Evolutionary conservation across 2,113 vertebrate genomes (phyloP).

Genomic region (Cygnus buccinator): DNA sequence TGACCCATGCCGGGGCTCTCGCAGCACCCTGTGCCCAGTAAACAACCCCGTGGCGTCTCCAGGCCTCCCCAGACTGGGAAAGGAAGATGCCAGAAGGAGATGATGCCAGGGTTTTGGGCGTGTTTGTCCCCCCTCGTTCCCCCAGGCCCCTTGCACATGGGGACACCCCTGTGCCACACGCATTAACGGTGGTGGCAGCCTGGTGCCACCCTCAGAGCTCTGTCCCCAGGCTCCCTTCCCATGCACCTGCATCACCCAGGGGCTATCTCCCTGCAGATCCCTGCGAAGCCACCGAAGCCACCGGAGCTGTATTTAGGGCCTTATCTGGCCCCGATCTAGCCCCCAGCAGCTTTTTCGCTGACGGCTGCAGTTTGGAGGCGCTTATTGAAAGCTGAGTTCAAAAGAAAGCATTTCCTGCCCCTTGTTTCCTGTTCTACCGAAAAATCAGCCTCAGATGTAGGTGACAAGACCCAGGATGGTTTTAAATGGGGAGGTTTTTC

Average conservation of each 20-base stretch:
- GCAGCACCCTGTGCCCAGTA: background rate
- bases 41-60: background rate
- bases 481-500: background rate
- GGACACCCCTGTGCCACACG: background rate
- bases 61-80: background rate
- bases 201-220: background rate
- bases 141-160: fast-evolving
- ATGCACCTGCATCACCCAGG: fast-evolving
- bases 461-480: background rate
- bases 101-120: fast-evolving
- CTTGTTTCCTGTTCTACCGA: background rate
- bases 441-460: background rate
- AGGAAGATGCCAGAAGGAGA: background rate
- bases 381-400: background rate
- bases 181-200: background rate
- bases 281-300: background rate
- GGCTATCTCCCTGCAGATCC: too few species aligned
- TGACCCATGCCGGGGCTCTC: background rate
- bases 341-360: background rate
- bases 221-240: background rate
- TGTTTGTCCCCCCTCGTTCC: background rate
- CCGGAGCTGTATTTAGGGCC: background rate
- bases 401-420: background rate
- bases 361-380: background rate
- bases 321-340: background rate